A percentile compares a stretch with the other conserved stretches of the same genome.
phyloP scores from a whole-genome alignment of 2,888 invertebrate species.

The Mythimna ferrago region DNA sequence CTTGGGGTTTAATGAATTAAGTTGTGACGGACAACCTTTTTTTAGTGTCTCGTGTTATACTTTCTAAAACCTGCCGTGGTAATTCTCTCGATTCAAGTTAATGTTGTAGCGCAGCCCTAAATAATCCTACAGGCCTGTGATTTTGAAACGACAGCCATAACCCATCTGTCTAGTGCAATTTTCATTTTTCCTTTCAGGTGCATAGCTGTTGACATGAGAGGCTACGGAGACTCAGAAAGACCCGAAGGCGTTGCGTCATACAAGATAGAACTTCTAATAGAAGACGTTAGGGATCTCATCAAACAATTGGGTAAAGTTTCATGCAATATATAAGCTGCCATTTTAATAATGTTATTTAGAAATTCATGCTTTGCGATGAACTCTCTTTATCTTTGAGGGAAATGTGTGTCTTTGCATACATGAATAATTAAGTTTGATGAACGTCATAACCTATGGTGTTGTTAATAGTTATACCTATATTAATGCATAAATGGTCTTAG shows the following conservation, averaged over 20 bases:
- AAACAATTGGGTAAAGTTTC: constrained; percentile 82
- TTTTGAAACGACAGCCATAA: no score
- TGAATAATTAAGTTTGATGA: constrained; percentile 8
- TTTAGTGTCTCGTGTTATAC: no score
- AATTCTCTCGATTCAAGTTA: no score
- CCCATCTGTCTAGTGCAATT: background rate
- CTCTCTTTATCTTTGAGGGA: constrained; percentile 1
- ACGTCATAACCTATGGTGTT: background rate
- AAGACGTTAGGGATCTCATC: constrained; percentile 91
- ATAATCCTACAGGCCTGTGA: no score
- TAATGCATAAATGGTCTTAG: background rate
- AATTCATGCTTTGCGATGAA: constrained; percentile 4
- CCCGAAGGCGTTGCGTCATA: constrained; percentile 89
- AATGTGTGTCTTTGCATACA: constrained; percentile 14
- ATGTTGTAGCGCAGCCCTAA: no score
- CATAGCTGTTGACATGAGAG: constrained; percentile 93
- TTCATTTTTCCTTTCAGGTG: constrained; percentile 85
- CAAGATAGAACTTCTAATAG: constrained; percentile 86
- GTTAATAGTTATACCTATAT: background rate
- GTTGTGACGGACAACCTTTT: no score
- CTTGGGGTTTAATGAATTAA: no score
- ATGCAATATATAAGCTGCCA: background rate
- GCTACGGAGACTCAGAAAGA: constrained; percentile 93
- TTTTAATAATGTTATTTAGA: background rate
- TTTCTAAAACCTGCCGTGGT: no score